phyloP scores from a whole-genome alignment of 2,113 vertebrate genomes.

The Pedetes capensis region DNA sequence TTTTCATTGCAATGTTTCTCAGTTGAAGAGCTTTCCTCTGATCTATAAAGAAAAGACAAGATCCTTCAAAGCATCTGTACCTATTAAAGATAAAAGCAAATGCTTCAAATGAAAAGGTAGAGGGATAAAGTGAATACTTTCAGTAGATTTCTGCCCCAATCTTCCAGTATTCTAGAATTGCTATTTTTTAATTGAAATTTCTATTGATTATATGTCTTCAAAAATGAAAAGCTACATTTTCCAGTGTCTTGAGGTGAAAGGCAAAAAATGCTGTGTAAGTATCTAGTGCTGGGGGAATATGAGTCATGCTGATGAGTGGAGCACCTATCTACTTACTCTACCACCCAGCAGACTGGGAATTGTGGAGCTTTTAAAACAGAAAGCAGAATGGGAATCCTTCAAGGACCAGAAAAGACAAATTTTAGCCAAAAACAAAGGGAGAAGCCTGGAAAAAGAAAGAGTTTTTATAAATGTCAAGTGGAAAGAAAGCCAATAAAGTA shows the following conservation, averaged over 20 bases:
- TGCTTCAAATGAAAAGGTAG: background rate
- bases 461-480: background rate
- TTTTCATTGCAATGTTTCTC: background rate
- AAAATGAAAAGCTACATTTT: background rate
- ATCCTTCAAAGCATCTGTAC: constrained; percentile 27
- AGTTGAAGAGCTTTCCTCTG: constrained; percentile 38
- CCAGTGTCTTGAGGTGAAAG: background rate
- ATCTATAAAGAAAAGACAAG: constrained; percentile 58
- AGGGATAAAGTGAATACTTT: constrained; percentile 8
- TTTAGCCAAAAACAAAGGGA: background rate
- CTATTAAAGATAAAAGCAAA: constrained; percentile 58
- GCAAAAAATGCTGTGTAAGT: background rate
- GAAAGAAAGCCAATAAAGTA: background rate
- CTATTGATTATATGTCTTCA: background rate
- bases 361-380: background rate
- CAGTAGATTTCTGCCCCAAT: background rate
- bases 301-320: background rate
- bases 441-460: background rate
- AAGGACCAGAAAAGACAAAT: background rate
- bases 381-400: background rate
- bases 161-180: background rate
- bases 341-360: background rate
- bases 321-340: background rate
- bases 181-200: constrained; percentile 8
- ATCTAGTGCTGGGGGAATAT: background rate